Percentiles rank a stretch among this genome's conserved stretches.
These are phyloP conservation scores for Himalopsyche tibetana DNA, from an alignment of 2,888 invertebrate species.

Conservation along the genomic window DNA sequence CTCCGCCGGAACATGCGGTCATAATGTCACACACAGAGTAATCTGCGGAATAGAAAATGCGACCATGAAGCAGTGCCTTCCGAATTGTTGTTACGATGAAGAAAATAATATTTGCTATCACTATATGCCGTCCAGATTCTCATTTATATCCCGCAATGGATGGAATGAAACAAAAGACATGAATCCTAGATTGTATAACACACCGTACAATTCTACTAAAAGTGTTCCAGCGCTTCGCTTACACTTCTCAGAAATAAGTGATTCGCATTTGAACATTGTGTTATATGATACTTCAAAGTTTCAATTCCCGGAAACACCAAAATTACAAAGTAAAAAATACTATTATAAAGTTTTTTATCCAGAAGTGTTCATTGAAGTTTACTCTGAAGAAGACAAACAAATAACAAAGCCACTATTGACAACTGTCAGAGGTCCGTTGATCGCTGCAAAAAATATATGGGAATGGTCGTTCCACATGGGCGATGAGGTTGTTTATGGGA, in stretches of 20 bases:
- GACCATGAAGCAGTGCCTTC: conserved; percentile 70
- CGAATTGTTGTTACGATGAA: conserved; percentile 76
- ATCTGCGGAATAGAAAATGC: conserved; percentile 71
- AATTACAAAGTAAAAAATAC: conserved; percentile 69
- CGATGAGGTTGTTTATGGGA: conserved; percentile 60
- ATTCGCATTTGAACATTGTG: conserved; percentile 71
- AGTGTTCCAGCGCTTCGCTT: conserved; percentile 69
- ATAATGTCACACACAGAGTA: conserved; percentile 69
- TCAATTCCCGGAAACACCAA: conserved; percentile 64
- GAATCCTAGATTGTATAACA: conserved; percentile 70
- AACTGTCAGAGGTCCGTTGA: conserved; percentile 59
- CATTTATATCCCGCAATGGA: conserved; percentile 71
- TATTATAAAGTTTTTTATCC: conserved; percentile 69
- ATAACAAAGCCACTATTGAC: conserved; percentile 58
- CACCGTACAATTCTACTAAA: conserved; percentile 70
- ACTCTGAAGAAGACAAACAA: conserved; percentile 46
- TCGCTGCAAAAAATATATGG: conserved; percentile 59
- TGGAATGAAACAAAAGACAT: conserved; percentile 71
- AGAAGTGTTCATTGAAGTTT: conserved; percentile 70
- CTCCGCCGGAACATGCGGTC: conserved; percentile 72
- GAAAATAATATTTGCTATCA: conserved; percentile 74
- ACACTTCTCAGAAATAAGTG: conserved; percentile 71
- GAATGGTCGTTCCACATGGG: conserved; percentile 61
- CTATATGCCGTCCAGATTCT: conserved; percentile 75
- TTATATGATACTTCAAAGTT: conserved; percentile 70